Evolutionary conservation across 2,113 vertebrate species (phyloP).

Genomic region (Nothoprocta perdicaria): DNA sequence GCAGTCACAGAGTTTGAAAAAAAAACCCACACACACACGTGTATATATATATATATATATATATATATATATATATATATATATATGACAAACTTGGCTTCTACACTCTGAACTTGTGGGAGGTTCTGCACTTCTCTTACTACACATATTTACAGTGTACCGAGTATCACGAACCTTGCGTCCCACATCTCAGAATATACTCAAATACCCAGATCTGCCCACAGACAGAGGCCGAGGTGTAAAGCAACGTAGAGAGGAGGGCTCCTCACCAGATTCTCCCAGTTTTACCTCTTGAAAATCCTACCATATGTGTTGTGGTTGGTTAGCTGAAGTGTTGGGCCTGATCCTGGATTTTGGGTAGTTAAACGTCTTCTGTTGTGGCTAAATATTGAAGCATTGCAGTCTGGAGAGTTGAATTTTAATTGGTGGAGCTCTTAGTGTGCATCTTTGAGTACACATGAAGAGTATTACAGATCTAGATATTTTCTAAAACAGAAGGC

Average conservation of each 20-base stretch:
- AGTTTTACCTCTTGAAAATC: slow-evolving; percentile 36
- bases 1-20: not conserved
- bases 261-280: not conserved
- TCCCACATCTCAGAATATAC: not conserved
- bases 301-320: slow-evolving; percentile 39
- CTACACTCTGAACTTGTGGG: not conserved
- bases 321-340: slow-evolving; percentile 27
- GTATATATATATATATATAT: too few relatives aligned
- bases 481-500: not conserved
- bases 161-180: fast-evolving
- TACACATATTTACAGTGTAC: not conserved
- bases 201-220: not conserved
- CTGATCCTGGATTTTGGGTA: slow-evolving; percentile 20
- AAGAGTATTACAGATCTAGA: not conserved
- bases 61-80: too few relatives aligned
- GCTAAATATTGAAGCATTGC: slow-evolving; percentile 12
- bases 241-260: not conserved
- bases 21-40: not conserved
- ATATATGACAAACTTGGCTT: not conserved
- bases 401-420: slow-evolving; percentile 17
- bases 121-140: not conserved
- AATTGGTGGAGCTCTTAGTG: not conserved
- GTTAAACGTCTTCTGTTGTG: slow-evolving; percentile 5
- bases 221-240: not conserved
- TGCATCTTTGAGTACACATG: not conserved